Evolutionary conservation across 2,113 vertebrate species (phyloP).

Genomic region (Martes martes): DNA sequence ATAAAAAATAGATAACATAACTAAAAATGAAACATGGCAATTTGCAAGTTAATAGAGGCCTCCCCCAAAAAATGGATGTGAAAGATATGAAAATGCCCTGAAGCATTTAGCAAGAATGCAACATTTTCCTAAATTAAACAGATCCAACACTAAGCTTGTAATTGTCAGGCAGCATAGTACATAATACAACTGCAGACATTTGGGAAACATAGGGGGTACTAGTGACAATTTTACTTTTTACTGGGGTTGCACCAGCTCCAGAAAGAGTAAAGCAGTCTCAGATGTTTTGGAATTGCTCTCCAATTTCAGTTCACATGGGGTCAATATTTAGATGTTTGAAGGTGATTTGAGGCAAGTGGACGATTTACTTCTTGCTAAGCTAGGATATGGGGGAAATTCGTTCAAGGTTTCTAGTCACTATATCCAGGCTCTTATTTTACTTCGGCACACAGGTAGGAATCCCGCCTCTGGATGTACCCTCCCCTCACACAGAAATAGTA

Average conservation of each 20-base stretch:
- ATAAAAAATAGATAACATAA: background rate
- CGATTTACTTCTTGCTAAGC: background rate
- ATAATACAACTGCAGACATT: background rate
- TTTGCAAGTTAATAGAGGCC: background rate
- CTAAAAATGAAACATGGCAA: background rate
- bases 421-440: background rate
- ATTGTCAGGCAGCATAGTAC: background rate
- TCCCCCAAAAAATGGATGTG: background rate
- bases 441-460: background rate
- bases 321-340: background rate
- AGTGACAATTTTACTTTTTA: background rate
- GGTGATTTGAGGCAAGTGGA: background rate
- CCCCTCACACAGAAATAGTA: background rate
- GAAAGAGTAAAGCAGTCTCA: background rate
- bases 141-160: background rate
- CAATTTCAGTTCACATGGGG: background rate
- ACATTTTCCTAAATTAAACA: background rate
- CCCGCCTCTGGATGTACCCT: fast-evolving
- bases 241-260: background rate
- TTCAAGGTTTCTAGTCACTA: background rate
- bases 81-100: background rate
- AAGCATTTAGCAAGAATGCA: background rate
- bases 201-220: background rate
- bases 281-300: background rate
- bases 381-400: background rate